Percentiles rank a stretch among this genome's conserved stretches.
Evolutionary conservation across 2,113 vertebrate species (phyloP).

Genomic region (Tetraodon nigroviridis): DNA sequence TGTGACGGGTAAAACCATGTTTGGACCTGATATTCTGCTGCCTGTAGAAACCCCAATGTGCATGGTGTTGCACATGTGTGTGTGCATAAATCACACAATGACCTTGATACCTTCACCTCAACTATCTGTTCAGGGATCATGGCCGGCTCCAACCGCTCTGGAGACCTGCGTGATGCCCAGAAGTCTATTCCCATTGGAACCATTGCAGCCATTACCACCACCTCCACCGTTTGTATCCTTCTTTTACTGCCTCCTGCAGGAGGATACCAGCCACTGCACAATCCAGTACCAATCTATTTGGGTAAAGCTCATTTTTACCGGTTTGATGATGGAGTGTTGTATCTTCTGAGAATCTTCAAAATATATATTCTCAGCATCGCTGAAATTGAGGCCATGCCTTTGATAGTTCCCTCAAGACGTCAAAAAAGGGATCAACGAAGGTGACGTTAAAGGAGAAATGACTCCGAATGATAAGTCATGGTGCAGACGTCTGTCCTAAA

Average conservation of each 20-base stretch:
- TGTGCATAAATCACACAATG: not conserved
- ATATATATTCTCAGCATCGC: too few species aligned
- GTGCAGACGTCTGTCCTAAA: too few species aligned
- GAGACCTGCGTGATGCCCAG: slow-evolving; percentile 95
- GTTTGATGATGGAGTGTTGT: not conserved
- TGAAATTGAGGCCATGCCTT: too few species aligned
- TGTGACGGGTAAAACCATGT: slow-evolving; percentile 83
- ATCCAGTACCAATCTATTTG: not conserved
- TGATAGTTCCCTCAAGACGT: too few species aligned
- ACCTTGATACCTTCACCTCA: slow-evolving; percentile 2
- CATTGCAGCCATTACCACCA: slow-evolving; percentile 95
- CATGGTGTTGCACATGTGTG: too few species aligned
- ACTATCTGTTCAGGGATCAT: slow-evolving; percentile 84
- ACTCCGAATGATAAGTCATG: too few species aligned
- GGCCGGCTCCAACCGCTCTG: slow-evolving; percentile 97
- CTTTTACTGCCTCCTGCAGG: slow-evolving; percentile 26
- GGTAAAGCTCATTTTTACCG: slow-evolving; percentile 43
- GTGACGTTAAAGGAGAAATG: too few species aligned
- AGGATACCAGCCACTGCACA: not conserved
- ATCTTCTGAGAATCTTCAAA: too few species aligned
- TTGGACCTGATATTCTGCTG: not conserved
- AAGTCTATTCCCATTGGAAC: slow-evolving; percentile 97
- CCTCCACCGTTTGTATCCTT: slow-evolving; percentile 96
- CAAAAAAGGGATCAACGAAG: too few species aligned
- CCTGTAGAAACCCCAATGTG: not conserved